Conservation (phyloP, 2,113 vertebrate genomes). For the Thamnaconus septentrionalis region DNA sequence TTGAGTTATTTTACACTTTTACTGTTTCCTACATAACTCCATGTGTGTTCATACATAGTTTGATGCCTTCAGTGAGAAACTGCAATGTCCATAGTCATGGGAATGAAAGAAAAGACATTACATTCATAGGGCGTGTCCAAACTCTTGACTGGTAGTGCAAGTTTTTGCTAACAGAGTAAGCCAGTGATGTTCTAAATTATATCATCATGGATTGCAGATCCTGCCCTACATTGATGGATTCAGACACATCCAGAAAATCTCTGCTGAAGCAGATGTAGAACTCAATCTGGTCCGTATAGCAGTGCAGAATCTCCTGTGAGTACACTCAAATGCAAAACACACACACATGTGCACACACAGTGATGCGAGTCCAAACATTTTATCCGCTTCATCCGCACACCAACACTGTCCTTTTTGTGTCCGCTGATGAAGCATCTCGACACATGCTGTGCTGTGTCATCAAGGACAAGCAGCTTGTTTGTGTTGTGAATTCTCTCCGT, state of each 20-base stretch:
- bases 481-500: constrained; percentile 8
- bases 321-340: constrained; percentile 32
- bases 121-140: too few species aligned
- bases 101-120: too few species aligned
- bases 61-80: too few species aligned
- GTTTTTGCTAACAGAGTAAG: too few species aligned
- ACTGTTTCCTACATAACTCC: too few species aligned
- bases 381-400: background rate
- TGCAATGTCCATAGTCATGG: too few species aligned
- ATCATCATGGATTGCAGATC: constrained; percentile 77
- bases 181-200: background rate
- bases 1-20: too few species aligned
- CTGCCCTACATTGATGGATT: constrained; percentile 94
- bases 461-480: background rate
- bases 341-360: background rate
- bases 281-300: constrained; percentile 97
- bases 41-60: too few species aligned
- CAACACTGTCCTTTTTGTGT: background rate
- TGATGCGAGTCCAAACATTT: background rate
- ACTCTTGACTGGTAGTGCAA: too few species aligned
- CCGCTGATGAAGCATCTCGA: background rate
- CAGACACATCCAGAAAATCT: constrained; percentile 95
- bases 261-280: constrained; percentile 93
- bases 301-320: constrained; percentile 94
- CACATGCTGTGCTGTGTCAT: background rate